phyloP scores from a whole-genome alignment of 1,140 invertebrate genomes.

The Yoshiicerus persimilis region DNA sequence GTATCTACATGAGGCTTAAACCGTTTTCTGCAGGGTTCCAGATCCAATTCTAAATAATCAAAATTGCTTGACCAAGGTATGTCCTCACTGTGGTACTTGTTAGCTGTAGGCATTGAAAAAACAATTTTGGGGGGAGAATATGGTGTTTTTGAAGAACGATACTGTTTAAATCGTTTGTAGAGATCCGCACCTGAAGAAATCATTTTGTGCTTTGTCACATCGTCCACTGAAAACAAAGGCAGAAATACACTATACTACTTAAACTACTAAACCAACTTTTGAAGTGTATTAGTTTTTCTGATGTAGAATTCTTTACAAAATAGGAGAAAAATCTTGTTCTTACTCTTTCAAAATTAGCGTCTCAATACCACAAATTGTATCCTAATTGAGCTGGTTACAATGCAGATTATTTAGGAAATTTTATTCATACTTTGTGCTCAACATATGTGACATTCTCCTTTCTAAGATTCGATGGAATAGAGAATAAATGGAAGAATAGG shows the following conservation, averaged over 20 bases:
- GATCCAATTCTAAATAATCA: too few species aligned
- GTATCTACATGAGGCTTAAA: too few species aligned
- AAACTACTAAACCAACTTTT: too few species aligned
- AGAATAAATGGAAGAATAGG: background rate
- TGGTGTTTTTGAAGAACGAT: background rate
- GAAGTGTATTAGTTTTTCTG: too few species aligned
- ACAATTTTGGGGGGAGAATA: background rate
- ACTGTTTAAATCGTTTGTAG: background rate
- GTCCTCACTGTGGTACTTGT: background rate
- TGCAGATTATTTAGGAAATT: background rate
- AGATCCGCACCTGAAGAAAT: background rate
- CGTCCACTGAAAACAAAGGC: background rate
- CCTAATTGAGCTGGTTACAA: background rate
- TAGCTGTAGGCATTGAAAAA: background rate
- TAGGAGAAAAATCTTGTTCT: background rate
- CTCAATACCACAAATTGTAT: background rate
- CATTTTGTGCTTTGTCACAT: background rate
- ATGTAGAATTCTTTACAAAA: background rate
- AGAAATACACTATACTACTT: too few species aligned
- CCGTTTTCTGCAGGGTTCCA: too few species aligned
- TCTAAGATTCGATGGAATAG: background rate
- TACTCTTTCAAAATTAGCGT: background rate
- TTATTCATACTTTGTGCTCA: background rate
- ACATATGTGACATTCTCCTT: background rate
- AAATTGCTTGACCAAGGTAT: background rate